A percentile compares a stretch with the other conserved stretches of the same genome.
Conservation (phyloP, 2,888 invertebrate genomes). For the Aleiodes alternator region DNA sequence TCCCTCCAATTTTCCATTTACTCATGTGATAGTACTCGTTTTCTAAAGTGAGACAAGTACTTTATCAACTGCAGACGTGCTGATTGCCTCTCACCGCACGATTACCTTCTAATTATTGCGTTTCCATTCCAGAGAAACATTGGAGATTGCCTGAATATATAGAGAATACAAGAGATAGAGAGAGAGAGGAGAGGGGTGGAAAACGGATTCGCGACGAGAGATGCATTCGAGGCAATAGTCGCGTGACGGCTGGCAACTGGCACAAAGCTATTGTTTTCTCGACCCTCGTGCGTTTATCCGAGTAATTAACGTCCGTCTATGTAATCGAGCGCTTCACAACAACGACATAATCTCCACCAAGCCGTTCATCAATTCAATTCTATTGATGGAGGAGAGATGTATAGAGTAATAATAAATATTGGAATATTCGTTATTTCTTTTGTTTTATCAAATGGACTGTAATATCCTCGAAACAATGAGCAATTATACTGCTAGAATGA, state of each 20-base stretch:
- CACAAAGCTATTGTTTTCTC: constrained; percentile 68
- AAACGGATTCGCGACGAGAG: constrained; percentile 23
- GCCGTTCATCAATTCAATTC: constrained; percentile 2
- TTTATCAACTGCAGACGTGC: constrained; percentile 37
- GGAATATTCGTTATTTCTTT: no score
- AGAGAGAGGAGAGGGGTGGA: background rate
- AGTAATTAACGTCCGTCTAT: constrained; percentile 66
- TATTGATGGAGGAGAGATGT: background rate
- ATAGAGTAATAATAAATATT: no score
- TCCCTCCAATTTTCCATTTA: constrained; percentile 46
- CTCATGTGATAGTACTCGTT: constrained; percentile 41
- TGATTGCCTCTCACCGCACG: constrained; percentile 55
- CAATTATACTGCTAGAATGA: background rate
- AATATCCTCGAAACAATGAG: background rate
- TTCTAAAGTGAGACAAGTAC: constrained; percentile 37
- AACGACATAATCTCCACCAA: constrained; percentile 43
- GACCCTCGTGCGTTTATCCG: constrained; percentile 61
- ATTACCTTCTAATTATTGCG: constrained; percentile 68
- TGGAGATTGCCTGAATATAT: background rate
- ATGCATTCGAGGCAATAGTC: constrained; percentile 66
- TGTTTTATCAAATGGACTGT: no score
- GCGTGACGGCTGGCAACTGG: constrained; percentile 65
- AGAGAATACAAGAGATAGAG: constrained; percentile 22
- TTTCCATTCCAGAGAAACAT: constrained; percentile 49
- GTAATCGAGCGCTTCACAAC: constrained; percentile 59